Evolutionary conservation across 2,797 vertebrate species (phyloP).

Genomic region (Melopsittacus undulatus): DNA sequence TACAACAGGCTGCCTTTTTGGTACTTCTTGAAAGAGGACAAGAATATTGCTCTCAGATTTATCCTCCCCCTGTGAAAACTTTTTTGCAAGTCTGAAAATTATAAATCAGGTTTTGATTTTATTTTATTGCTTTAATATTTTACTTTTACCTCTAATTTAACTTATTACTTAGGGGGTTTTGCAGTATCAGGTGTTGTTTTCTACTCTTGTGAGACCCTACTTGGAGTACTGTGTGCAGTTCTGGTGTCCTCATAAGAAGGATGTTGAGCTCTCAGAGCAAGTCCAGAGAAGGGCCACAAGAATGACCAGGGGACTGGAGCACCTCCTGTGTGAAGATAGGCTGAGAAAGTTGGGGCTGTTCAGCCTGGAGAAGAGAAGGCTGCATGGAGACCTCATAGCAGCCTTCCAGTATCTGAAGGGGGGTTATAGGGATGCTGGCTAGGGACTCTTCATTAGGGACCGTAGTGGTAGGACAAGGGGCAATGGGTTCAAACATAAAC

Average conservation of each 20-base stretch:
- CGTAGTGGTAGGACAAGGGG: too few species aligned
- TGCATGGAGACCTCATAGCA: too few species aligned
- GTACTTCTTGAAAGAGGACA: not conserved
- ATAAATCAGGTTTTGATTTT: not conserved
- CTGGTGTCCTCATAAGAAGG: not conserved
- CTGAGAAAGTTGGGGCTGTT: not conserved
- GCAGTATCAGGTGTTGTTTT: not conserved
- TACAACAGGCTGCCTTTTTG: not conserved
- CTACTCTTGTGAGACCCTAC: not conserved
- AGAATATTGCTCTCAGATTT: not conserved
- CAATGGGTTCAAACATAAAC: too few species aligned
- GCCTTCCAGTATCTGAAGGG: too few species aligned
- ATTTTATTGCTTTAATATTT: not conserved
- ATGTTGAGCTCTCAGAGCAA: not conserved
- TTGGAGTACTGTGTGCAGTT: not conserved
- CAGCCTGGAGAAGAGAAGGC: not conserved
- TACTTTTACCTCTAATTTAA: not conserved
- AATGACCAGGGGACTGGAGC: not conserved
- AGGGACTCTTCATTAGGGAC: too few species aligned
- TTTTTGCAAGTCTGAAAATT: not conserved
- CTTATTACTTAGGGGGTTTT: not conserved
- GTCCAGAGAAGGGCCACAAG: not conserved
- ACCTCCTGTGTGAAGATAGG: not conserved
- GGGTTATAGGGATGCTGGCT: too few species aligned
- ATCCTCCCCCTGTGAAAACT: not conserved